Base-by-base conservation (phyloP, 1,140 invertebrate genomes). In the Platorchestia sp. region DNA sequence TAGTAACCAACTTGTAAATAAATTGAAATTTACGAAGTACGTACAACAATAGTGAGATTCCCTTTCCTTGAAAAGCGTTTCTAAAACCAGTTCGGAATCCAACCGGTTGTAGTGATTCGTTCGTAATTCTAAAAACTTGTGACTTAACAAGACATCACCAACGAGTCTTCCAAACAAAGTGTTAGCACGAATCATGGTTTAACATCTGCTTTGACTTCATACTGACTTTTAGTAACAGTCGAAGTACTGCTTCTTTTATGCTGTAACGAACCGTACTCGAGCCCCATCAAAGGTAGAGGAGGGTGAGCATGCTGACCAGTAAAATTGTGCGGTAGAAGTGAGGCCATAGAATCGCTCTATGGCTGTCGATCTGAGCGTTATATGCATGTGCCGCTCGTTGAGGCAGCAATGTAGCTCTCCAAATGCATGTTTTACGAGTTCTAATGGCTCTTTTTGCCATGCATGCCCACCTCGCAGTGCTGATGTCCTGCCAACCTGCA, bases 341-440 rank as follows among this genome's bases (percentile, higher is more conserved):
- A 14, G 59, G 59, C 59, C 27, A 3, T 75, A 27, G 59, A 75
- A 75, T 75, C 36, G 59, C 59, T 27, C 27, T 75, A 36, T 19
- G 27, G 59, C 59, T 36, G 36, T 75, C 59, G 59, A 75, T 75
- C 59, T 14, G 59, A 75, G 87, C 87, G 87, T 42, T 90, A 90
- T 90, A 14, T 90, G 87, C 87, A 90, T 3, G 87, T 41, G 16
- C 87, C 27, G 87, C 87, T 90, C 87, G 87, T 90, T 90, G 41
- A 45, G 87, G 44, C 44, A 42, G 41, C 87, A 42, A 90, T 90
- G 19, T 90, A 16, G 87, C 44, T 42, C 87, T 90, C 87, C 87
- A 90, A 90, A 90, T 90, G 87, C 87, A 90, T 90, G 87, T 90
- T 90, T 90, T 90, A 90, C 87, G 87, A 90, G 87, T 90, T 44